Evolutionary conservation across 2,888 invertebrate genomes (phyloP).

Genomic region (Luperina testacea): DNA sequence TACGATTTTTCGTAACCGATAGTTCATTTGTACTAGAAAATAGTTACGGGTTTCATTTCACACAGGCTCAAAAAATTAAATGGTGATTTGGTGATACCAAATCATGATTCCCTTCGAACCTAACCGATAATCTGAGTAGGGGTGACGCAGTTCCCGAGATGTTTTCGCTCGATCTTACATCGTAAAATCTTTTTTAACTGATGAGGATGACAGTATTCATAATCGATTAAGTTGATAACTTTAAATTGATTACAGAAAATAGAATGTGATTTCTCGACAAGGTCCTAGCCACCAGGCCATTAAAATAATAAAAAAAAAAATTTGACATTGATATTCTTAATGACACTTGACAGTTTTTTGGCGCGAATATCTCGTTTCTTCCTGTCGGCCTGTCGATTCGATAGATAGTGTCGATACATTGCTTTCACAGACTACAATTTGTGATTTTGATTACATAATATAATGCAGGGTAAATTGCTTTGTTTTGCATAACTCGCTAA

Average conservation of each 20-base stretch:
- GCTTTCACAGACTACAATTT: too few relatives aligned
- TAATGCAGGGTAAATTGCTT: too few relatives aligned
- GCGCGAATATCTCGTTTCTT: conserved; percentile 2
- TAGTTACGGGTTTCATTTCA: background rate
- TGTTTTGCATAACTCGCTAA: conserved; percentile 1
- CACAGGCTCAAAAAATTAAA: background rate
- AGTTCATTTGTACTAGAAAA: background rate
- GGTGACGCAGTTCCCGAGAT: background rate
- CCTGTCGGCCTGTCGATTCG: too few relatives aligned
- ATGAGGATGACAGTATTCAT: background rate
- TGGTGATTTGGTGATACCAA: background rate
- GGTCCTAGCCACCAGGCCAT: too few relatives aligned
- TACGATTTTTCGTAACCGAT: background rate
- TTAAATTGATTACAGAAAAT: background rate
- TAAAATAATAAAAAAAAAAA: too few relatives aligned
- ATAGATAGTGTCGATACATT: too few relatives aligned
- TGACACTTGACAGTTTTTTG: background rate
- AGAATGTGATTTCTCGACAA: background rate
- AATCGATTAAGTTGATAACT: background rate
- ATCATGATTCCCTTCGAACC: background rate
- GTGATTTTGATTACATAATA: too few relatives aligned
- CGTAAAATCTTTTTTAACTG: background rate
- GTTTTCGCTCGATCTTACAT: too few relatives aligned
- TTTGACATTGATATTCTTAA: background rate
- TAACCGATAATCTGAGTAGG: background rate